phyloP scores from a whole-genome alignment of 2,888 invertebrate species.

The Agriopis marginaria region DNA sequence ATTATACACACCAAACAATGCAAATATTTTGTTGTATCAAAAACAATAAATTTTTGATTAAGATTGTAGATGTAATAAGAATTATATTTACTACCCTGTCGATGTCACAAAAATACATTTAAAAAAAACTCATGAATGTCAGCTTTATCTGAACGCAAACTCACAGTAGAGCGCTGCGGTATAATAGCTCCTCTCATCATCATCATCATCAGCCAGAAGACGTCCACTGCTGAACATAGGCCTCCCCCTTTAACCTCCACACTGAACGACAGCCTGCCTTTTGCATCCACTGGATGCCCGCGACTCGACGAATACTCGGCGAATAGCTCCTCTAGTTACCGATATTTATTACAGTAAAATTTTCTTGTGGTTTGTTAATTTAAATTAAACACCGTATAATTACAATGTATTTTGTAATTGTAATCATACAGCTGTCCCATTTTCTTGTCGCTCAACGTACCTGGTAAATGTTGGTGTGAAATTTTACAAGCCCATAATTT shows the following conservation, averaged over 20 bases:
- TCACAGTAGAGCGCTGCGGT: background rate
- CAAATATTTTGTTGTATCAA: no score
- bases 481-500: constrained; percentile 54
- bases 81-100: background rate
- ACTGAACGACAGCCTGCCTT: no score
- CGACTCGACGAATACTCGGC: no score
- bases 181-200: no score
- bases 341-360: constrained; percentile 70
- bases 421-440: constrained; percentile 63
- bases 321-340: constrained; percentile 59
- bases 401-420: constrained; percentile 55
- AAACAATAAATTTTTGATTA: no score
- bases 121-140: background rate
- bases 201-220: no score
- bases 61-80: no score
- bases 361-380: constrained; percentile 73
- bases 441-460: constrained; percentile 67
- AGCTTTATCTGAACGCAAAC: background rate
- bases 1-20: no score
- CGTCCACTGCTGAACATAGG: no score
- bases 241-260: no score
- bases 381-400: constrained; percentile 76
- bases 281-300: no score
- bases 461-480: constrained; percentile 64
- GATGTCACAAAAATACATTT: background rate